Evolutionary conservation across 1,140 invertebrate genomes (phyloP).

Genomic region (Apis mellifera): Amel_HAv3.1 CM009931.2:24362001-24362500

Average conservation of each 20-base stretch:
- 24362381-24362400: too few relatives aligned
- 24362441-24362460: too few relatives aligned
- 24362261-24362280: conserved; percentile 61
- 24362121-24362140: conserved; percentile 47
- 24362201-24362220: conserved; percentile 55
- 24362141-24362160: conserved; percentile 47
- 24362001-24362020: neutral
- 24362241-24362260: conserved; percentile 58
- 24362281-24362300: conserved; percentile 35
- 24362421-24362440: too few relatives aligned
- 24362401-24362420: too few relatives aligned
- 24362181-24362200: conserved; percentile 31
- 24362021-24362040: neutral
- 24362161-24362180: neutral
- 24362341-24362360: neutral
- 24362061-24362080: conserved; percentile 40
- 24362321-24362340: neutral
- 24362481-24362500: too few relatives aligned
- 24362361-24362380: neutral
- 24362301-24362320: conserved; percentile 58
- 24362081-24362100: conserved; percentile 47
- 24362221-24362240: conserved; percentile 60
- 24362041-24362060: conserved; percentile 43
- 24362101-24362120: neutral
- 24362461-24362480: too few relatives aligned